These are phyloP conservation scores for Oreortyx pictus DNA, from an alignment of 2,797 vertebrate species.

Conservation along the genomic window DNA sequence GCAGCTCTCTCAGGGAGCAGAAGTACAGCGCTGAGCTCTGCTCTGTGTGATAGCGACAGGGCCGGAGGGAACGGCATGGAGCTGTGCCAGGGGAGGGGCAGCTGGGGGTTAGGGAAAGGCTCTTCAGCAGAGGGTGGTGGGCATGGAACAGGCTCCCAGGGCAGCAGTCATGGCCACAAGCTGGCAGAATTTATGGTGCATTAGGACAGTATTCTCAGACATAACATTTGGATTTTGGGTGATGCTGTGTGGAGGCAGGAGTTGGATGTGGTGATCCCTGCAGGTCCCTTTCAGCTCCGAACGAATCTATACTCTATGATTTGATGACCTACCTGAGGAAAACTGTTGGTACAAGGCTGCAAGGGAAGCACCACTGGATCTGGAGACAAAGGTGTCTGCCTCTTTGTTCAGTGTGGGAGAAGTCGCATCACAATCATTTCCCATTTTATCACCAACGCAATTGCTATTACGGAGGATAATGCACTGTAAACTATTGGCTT, in stretches of 20 bases:
- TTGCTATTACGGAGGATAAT: background rate
- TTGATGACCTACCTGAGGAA: background rate
- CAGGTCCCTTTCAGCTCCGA: background rate
- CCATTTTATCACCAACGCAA: rapidly evolving
- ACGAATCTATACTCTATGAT: background rate
- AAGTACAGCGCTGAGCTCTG: no score
- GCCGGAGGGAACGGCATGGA: background rate
- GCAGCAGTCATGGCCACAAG: background rate
- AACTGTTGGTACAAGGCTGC: background rate
- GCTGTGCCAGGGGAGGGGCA: background rate
- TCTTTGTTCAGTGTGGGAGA: background rate
- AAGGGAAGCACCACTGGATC: background rate
- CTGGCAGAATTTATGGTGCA: no score
- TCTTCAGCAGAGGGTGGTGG: background rate
- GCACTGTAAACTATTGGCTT: background rate
- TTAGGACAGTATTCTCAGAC: background rate
- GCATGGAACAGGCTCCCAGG: background rate
- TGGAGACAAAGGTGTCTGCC: background rate
- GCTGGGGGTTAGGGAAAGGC: background rate
- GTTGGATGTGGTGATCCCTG: background rate
- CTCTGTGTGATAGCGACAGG: no score
- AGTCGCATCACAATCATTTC: background rate
- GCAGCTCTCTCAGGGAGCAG: no score
- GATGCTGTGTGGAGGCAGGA: background rate
- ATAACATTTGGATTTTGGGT: background rate